Base-by-base conservation (phyloP, 2,797 vertebrate genomes). In the Characodon lateralis region DNA sequence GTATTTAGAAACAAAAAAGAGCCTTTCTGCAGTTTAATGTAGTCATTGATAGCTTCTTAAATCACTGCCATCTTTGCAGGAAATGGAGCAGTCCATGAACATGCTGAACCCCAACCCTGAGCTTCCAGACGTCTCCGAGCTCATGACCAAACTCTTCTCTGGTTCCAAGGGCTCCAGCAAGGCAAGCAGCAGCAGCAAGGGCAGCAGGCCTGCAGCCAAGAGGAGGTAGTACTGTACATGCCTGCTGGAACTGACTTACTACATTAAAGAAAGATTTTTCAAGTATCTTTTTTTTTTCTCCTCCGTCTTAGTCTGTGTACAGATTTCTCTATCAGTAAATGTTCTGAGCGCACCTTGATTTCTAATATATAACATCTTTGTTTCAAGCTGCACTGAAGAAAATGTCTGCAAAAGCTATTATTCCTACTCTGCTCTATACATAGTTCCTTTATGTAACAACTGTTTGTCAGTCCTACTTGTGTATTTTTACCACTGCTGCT, bases 51-150 rank as follows among this genome's bases (percentile, higher is more conserved):
- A 77, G 53, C 65, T 72, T 31, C 79, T 22, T 78, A 14, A 35
- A 48, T 83, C 28, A 5, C 46, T 63, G 51, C 1, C 4, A 0
- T 71, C 81, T 78, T 77, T 82, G 51, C 94, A 99, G 98, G 98
- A 99, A 95, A 99, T 99, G 97, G 98, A 99, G 83, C 98, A 99
- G 90, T 99, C 98, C 65, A 99, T 99, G 98, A 99, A 99, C 91
- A 99, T 99, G 98, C 91, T 99, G 92, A 99, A 98, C 94, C 98
- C 98, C 85, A 99, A 99, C 94, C 98, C 98, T 0, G 98, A 99
- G 88, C 95, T 99, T 66, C 98, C 98, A 41, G 98, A 99, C 81
- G 98, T 99, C 75, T 99, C 98, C 1, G 98, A 99, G 89, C 98
- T 99, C 87, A 99, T 99, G 98, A 99, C 98, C 88, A 97, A 99